A percentile compares a stretch with the other conserved stretches of the same genome.
Conservation (phyloP, 2,888 invertebrate genomes). For the Hemicrepidius hirtus region DNA sequence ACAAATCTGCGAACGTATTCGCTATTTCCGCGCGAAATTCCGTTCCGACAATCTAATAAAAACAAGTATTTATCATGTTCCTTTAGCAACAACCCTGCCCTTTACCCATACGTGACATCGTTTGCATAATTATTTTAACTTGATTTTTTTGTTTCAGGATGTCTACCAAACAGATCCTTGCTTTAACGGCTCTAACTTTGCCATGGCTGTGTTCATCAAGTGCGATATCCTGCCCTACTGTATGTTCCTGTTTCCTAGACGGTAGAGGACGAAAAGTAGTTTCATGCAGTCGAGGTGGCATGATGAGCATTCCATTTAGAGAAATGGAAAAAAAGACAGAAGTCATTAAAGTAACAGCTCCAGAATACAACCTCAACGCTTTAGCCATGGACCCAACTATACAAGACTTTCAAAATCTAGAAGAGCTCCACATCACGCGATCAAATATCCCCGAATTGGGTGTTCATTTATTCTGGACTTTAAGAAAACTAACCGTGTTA, state of each 20-base stretch:
- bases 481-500: conserved; percentile 75
- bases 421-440: conserved; percentile 84
- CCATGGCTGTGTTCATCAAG: conserved; percentile 53
- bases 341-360: conserved; percentile 81
- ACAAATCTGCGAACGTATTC: conserved; percentile 26
- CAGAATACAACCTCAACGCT: conserved; percentile 76
- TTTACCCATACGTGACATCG: conserved; percentile 15
- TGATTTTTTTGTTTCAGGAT: conserved; percentile 50
- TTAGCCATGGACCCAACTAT: conserved; percentile 85
- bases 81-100: not conserved
- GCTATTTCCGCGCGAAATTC: conserved; percentile 24
- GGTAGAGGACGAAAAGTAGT: conserved; percentile 75
- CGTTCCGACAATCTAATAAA: conserved; percentile 28
- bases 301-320: conserved; percentile 78
- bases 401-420: conserved; percentile 74
- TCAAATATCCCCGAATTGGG: conserved; percentile 88
- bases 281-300: conserved; percentile 77
- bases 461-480: conserved; percentile 85
- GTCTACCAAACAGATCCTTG: conserved; percentile 20
- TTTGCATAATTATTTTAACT: conserved; percentile 15
- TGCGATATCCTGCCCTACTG: conserved; percentile 75
- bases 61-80: conserved; percentile 24
- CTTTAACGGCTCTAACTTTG: conserved; percentile 38
- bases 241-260: conserved; percentile 79
- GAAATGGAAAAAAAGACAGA: conserved; percentile 78